phyloP scores from a whole-genome alignment of 2,113 vertebrate genomes.

The Trachemys scripta region DNA sequence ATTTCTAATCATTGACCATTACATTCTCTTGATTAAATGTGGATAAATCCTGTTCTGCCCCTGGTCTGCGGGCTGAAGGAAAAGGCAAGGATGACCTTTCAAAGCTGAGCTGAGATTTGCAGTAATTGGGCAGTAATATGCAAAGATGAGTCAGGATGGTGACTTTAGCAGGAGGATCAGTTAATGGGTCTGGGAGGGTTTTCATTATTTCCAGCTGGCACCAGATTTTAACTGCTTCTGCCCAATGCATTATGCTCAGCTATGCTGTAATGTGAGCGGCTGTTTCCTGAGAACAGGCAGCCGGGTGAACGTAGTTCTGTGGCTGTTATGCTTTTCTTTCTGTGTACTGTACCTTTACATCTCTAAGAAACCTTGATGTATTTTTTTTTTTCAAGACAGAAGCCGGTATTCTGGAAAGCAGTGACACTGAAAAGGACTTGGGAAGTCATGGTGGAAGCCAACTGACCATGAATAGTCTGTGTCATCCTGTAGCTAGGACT shows the following conservation, averaged over 20 bases:
- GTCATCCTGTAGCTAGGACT: not conserved
- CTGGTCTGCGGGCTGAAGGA: not conserved
- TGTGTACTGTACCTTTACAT: not conserved
- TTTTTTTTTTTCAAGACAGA: not conserved
- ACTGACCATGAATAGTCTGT: not conserved
- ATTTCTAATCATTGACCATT: not conserved
- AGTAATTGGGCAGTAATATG: not conserved
- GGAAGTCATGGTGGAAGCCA: not conserved
- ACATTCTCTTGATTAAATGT: not conserved
- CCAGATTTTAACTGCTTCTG: not conserved
- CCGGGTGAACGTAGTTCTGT: not conserved
- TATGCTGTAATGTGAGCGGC: not conserved
- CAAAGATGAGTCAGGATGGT: not conserved
- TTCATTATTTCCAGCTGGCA: not conserved
- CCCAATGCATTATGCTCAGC: fast-evolving
- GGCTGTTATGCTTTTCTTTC: not conserved
- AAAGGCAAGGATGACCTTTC: slow-evolving; percentile 15
- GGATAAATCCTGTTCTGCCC: not conserved
- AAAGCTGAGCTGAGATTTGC: not conserved
- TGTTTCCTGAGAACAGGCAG: not conserved
- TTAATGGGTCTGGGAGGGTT: not conserved
- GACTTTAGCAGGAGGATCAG: not conserved
- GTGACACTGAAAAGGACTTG: not conserved
- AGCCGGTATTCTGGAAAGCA: not conserved
- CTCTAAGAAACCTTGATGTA: not conserved